A percentile compares a stretch with the other conserved stretches of the same genome.
Conservation (phyloP, 2,113 vertebrate genomes). For the Gymnarchus niloticus region DNA sequence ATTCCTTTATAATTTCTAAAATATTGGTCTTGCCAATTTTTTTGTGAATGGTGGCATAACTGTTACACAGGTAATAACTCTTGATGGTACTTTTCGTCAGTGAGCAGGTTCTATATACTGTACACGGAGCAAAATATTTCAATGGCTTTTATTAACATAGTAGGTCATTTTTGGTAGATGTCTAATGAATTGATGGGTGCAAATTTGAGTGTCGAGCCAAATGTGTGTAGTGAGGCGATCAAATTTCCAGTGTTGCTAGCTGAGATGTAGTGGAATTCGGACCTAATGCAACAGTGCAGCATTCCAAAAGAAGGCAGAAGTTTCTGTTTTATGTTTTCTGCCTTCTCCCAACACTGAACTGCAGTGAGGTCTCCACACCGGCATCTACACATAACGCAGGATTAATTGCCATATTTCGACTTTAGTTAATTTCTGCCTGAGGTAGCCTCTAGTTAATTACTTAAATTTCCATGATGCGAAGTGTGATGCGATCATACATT, state of each 20-base stretch:
- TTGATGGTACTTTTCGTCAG: neutral
- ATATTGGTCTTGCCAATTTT: neutral
- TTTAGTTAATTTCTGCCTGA: conserved; percentile 11
- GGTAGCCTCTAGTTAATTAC: neutral
- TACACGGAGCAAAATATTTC: neutral
- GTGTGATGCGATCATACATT: neutral
- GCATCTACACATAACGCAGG: neutral
- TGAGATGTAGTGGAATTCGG: neutral
- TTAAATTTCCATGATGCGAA: neutral
- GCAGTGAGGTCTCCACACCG: neutral
- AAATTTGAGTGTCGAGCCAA: neutral
- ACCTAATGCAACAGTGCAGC: neutral
- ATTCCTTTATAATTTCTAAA: neutral
- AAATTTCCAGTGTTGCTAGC: neutral
- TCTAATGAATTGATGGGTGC: neutral
- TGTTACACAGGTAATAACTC: neutral
- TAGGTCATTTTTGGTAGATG: neutral
- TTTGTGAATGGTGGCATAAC: neutral
- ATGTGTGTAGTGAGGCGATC: neutral
- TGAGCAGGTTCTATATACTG: neutral
- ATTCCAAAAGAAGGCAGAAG: neutral
- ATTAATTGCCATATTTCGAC: conserved; percentile 1
- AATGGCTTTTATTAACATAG: neutral
- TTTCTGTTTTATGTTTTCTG: neutral
- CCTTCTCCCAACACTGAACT: neutral